phyloP scores from a whole-genome alignment of 2,888 invertebrate genomes.

The Loripinus fragilis region DNA sequence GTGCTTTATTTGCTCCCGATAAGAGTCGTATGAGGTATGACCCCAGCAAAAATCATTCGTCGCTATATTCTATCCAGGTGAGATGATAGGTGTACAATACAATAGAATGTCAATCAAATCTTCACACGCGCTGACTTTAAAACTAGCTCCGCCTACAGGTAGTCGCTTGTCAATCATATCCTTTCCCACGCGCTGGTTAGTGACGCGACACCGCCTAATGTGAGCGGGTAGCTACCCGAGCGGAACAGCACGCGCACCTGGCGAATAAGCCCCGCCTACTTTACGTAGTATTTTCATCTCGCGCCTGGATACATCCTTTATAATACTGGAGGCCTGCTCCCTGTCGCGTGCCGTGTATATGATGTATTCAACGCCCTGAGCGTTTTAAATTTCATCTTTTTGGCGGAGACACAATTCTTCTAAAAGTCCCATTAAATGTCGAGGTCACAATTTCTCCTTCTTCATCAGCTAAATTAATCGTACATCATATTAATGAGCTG shows the following conservation, averaged over 20 bases:
- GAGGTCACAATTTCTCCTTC: conserved; percentile 45
- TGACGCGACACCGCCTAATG: conserved; percentile 39
- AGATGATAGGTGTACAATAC: conserved; percentile 45
- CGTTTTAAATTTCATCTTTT: conserved; percentile 63
- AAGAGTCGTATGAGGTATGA: conserved; percentile 53
- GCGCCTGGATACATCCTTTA: conserved; percentile 39
- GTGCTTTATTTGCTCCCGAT: conserved; percentile 55
- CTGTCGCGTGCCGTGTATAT: conserved; percentile 57
- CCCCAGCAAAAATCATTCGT: conserved; percentile 40
- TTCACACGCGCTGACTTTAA: conserved; percentile 53
- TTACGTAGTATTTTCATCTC: conserved; percentile 35
- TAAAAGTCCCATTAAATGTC: conserved; percentile 56
- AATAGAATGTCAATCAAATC: conserved; percentile 54
- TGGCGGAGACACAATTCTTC: conserved; percentile 58
- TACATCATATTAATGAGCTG: conserved; percentile 42
- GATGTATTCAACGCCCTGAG: conserved; percentile 57
- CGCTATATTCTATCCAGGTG: conserved; percentile 59
- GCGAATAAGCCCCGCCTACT: conserved; percentile 50
- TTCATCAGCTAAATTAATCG: conserved; percentile 46
- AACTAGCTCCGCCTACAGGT: conserved; percentile 50
- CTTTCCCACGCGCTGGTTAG: conserved; percentile 45
- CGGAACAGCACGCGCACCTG: conserved; percentile 64
- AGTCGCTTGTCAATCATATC: conserved; percentile 50
- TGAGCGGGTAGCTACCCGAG: conserved; percentile 48
- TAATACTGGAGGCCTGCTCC: conserved; percentile 49